A percentile compares a stretch with the other conserved stretches of the same genome.
These are phyloP conservation scores for Oasisia sp. DNA, from an alignment of 2,888 invertebrate genomes.

Conservation along the genomic window DNA sequence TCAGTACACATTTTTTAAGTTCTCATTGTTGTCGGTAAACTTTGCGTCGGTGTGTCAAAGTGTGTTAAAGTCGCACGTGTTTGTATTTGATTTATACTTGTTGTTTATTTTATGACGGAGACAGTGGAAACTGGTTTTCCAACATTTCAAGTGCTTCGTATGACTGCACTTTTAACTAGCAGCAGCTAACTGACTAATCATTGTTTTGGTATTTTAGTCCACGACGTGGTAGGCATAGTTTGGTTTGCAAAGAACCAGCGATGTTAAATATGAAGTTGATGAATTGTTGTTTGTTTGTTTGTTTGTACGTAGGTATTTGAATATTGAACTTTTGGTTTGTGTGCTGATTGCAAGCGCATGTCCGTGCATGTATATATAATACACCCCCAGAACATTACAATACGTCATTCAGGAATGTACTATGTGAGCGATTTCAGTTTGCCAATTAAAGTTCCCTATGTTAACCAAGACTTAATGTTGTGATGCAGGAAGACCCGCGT, in stretches of 20 bases:
- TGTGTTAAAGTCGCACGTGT: not conserved
- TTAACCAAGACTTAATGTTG: conserved; percentile 8
- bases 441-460: not conserved
- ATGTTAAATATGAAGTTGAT: not conserved
- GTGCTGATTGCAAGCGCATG: not conserved
- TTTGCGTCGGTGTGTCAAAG: not conserved
- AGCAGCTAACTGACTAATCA: conserved; percentile 5
- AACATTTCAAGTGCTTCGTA: not conserved
- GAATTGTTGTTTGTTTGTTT: conserved; percentile 5
- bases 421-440: not conserved
- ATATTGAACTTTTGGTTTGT: not conserved
- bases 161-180: not conserved
- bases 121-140: not conserved
- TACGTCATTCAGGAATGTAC: not conserved
- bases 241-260: not conserved
- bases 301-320: conserved; percentile 5
- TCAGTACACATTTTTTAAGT: not conserved
- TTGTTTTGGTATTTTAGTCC: conserved; percentile 13
- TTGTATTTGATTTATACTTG: not conserved
- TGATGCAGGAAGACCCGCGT: not conserved
- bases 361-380: not conserved
- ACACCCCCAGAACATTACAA: not conserved
- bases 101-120: not conserved
- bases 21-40: not conserved
- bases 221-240: not conserved